Percentiles rank a stretch among this genome's conserved stretches.
Conservation (phyloP, 2,797 vertebrate genomes). For the Lutjanus campechanus region DNA sequence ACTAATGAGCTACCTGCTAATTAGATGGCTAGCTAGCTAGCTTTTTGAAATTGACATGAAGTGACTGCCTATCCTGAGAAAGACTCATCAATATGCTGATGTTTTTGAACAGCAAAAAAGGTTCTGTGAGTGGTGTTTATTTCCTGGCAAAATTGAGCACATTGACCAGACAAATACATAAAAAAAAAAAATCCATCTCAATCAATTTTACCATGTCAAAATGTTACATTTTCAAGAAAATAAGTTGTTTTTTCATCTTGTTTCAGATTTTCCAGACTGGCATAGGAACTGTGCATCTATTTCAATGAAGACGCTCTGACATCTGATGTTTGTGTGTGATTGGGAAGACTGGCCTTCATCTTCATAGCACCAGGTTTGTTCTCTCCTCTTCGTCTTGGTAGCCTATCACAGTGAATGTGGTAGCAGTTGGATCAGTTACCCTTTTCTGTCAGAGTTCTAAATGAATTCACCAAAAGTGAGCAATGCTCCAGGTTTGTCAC, state of each 20-base stretch:
- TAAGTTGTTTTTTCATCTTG: neutral
- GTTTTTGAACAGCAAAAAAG: neutral
- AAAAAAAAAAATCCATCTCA: neutral
- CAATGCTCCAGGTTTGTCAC: neutral
- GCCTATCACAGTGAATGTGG: too few species aligned
- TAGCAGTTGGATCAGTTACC: neutral
- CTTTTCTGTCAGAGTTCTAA: neutral
- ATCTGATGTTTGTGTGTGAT: conserved; percentile 21
- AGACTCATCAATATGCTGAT: neutral
- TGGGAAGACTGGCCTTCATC: conserved; percentile 23
- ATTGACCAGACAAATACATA: neutral
- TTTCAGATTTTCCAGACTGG: conserved; percentile 16
- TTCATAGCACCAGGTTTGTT: conserved; percentile 52
- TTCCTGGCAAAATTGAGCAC: neutral
- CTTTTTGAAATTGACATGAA: neutral
- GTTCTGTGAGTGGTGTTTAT: neutral
- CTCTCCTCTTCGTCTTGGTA: neutral
- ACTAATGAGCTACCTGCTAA: neutral
- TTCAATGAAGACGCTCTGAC: conserved; percentile 10
- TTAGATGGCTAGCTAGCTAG: neutral
- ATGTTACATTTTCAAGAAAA: neutral
- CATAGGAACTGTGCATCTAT: neutral
- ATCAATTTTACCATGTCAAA: neutral
- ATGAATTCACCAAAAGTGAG: neutral
- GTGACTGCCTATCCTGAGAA: neutral